These are phyloP conservation scores for Atherix ibis DNA, from an alignment of 2,888 invertebrate genomes.

Conservation along the genomic window DNA sequence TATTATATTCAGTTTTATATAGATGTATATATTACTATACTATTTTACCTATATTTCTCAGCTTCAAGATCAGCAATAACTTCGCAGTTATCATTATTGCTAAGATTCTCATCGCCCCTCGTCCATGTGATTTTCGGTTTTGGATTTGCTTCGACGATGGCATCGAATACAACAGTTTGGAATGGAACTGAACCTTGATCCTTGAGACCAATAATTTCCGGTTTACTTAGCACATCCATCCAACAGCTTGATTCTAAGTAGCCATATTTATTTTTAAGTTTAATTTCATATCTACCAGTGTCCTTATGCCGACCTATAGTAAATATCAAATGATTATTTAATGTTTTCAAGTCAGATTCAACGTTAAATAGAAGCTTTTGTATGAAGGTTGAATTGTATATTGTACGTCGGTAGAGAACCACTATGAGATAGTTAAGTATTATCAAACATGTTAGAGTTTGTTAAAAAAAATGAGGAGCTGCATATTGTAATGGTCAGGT, in stretches of 20 bases:
- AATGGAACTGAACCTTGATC: constrained; percentile 60
- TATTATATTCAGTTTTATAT: too few species aligned
- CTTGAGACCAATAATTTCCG: constrained; percentile 60
- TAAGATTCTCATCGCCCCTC: constrained; percentile 28
- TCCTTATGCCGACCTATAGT: constrained; percentile 45
- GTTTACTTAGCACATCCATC: constrained; percentile 61
- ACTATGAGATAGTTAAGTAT: too few species aligned
- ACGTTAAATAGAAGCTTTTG: too few species aligned
- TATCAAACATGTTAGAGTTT: too few species aligned
- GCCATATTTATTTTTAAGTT: constrained; percentile 68
- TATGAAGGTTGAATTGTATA: too few species aligned
- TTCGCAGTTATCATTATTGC: constrained; percentile 31
- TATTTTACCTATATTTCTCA: constrained; percentile 30
- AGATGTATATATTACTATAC: constrained; percentile 1
- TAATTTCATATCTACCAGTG: constrained; percentile 66
- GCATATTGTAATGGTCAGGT: too few species aligned
- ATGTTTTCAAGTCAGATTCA: background rate
- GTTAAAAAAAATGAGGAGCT: too few species aligned
- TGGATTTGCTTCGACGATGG: constrained; percentile 76
- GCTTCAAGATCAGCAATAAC: constrained; percentile 32
- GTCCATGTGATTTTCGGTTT: constrained; percentile 75
- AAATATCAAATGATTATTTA: constrained; percentile 26
- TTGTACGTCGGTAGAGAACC: too few species aligned
- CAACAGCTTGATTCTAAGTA: constrained; percentile 54
- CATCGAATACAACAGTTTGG: constrained; percentile 62